A percentile compares a stretch with the other conserved stretches of the same genome.
Conservation (phyloP, 2,888 invertebrate species). For the Cheilosia pagana region DNA sequence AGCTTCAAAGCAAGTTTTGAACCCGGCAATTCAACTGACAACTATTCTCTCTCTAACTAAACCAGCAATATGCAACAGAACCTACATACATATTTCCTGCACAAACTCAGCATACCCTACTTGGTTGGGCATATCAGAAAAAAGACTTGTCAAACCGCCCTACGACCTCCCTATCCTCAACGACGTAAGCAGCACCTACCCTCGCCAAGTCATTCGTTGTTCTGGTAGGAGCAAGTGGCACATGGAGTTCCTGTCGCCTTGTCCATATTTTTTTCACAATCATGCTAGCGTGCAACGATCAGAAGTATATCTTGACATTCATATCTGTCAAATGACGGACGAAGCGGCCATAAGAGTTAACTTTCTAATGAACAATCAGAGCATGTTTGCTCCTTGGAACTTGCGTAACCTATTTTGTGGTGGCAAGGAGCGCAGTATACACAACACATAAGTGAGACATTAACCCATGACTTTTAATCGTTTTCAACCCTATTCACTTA, state of each 20-base stretch:
- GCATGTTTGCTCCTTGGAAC: not conserved
- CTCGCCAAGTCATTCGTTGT: no score
- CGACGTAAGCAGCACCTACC: no score
- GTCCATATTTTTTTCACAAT: not conserved
- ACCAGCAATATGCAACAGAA: no score
- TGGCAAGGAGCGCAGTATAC: not conserved
- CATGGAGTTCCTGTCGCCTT: not conserved
- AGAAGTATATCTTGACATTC: conserved; percentile 33
- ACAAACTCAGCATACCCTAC: no score
- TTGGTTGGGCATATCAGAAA: no score
- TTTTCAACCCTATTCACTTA: conserved; percentile 46
- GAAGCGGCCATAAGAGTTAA: not conserved
- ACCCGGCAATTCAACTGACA: no score
- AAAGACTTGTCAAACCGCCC: no score
- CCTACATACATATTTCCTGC: no score
- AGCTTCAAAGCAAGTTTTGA: no score
- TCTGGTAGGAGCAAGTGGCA: no score
- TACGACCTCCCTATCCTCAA: no score
- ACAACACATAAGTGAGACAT: conserved; percentile 48
- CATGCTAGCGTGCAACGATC: not conserved
- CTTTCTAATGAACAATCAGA: conserved; percentile 22
- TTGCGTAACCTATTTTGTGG: not conserved
- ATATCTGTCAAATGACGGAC: conserved; percentile 48
- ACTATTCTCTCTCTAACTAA: no score
- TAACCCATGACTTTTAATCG: conserved; percentile 57